phyloP scores from a whole-genome alignment of 2,888 invertebrate genomes.

The Ommatoiulus sabulosus region DNA sequence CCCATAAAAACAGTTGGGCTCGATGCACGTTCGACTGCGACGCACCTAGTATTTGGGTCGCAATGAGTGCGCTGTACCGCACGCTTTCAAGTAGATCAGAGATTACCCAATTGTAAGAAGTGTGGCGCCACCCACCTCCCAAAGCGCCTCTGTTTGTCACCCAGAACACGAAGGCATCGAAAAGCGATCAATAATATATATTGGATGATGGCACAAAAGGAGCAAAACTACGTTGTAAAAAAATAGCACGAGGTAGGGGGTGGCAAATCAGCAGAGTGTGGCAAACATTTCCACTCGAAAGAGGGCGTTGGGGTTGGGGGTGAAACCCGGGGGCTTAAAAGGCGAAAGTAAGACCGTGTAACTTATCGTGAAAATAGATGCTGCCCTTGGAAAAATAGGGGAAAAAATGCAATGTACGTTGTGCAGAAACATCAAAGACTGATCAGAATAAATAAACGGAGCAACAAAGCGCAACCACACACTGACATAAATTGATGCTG shows the following conservation, averaged over 20 bases:
- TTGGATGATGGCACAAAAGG: slow-evolving; percentile 28
- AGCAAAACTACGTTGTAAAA: not conserved
- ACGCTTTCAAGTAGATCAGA: not conserved
- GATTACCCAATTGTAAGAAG: slow-evolving; percentile 14
- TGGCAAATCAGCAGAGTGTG: not conserved
- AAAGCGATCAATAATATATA: slow-evolving; percentile 28
- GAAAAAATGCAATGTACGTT: not conserved
- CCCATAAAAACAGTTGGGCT: not conserved
- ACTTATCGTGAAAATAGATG: slow-evolving; percentile 2
- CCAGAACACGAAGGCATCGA: slow-evolving; percentile 1
- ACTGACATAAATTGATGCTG: slow-evolving; percentile 3
- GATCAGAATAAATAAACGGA: slow-evolving; percentile 18
- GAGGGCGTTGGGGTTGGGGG: not conserved
- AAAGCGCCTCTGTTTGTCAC: slow-evolving; percentile 18
- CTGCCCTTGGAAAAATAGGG: not conserved
- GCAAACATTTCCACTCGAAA: slow-evolving; percentile 28
- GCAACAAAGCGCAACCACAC: slow-evolving; percentile 21
- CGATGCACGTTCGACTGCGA: not conserved
- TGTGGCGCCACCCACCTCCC: not conserved
- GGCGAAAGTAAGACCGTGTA: not conserved
- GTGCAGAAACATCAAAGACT: slow-evolving; percentile 34
- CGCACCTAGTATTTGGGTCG: slow-evolving; percentile 5
- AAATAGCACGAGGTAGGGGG: not conserved
- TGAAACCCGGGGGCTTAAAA: not conserved
- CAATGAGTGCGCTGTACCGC: not conserved